Evolutionary conservation across 2,113 vertebrate species (phyloP).

Genomic region (Paramisgurnus dabryanus): DNA sequence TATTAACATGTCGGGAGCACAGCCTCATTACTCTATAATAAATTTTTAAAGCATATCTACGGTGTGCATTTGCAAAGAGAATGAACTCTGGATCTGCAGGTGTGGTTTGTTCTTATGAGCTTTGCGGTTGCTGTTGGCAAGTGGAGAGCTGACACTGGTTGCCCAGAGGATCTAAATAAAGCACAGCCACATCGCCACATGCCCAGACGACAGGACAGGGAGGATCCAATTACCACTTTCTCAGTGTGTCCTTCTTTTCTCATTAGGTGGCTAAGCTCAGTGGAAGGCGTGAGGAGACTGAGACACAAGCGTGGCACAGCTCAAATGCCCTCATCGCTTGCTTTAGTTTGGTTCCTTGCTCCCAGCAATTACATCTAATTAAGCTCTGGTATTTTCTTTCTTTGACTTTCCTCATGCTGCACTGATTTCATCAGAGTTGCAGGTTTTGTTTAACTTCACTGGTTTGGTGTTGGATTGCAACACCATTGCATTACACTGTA

Average conservation of each 20-base stretch:
- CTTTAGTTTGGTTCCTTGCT: neutral
- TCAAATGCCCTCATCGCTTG: slow-evolving; percentile 25
- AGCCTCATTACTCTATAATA: slow-evolving; percentile 25
- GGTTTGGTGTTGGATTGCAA: neutral
- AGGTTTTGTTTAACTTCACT: neutral
- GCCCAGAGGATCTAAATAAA: slow-evolving; percentile 44
- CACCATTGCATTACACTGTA: neutral
- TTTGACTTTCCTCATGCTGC: neutral
- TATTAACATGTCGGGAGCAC: slow-evolving; percentile 16
- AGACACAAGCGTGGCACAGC: slow-evolving; percentile 7
- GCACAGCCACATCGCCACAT: slow-evolving; percentile 36
- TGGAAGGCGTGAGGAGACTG: neutral
- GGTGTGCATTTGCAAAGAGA: neutral
- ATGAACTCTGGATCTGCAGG: slow-evolving; percentile 6
- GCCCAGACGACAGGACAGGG: slow-evolving; percentile 36
- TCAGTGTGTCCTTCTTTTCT: slow-evolving; percentile 27
- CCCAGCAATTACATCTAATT: slow-evolving; percentile 38
- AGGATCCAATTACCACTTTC: slow-evolving; percentile 45
- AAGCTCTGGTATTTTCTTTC: slow-evolving; percentile 14
- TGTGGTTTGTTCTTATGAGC: slow-evolving; percentile 15
- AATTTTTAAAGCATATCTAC: neutral
- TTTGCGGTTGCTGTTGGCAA: slow-evolving; percentile 20
- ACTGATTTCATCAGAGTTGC: neutral
- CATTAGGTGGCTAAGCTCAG: slow-evolving; percentile 28
- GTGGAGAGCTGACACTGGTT: slow-evolving; percentile 28